These are phyloP conservation scores for Urechis unicinctus DNA, from an alignment of 2,888 invertebrate species.

Conservation along the genomic window DNA sequence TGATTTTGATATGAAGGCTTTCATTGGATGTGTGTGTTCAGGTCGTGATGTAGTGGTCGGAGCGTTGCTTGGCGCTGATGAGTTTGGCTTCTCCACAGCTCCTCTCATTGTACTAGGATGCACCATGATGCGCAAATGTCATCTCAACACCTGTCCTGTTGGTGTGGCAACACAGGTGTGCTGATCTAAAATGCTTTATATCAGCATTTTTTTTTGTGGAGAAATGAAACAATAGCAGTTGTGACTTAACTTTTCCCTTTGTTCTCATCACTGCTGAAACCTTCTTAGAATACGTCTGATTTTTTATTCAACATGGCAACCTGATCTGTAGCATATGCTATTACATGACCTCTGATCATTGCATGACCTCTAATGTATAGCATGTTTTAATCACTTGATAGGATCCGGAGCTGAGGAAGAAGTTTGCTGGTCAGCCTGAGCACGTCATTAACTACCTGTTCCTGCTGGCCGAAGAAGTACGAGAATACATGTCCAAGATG, in stretches of 20 bases:
- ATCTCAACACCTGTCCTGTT: conserved; percentile 97
- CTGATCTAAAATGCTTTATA: background rate
- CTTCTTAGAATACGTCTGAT: background rate
- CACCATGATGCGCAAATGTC: conserved; percentile 99
- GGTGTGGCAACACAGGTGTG: conserved; percentile 88
- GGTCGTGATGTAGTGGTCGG: conserved; percentile 95
- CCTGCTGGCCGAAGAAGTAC: conserved; percentile 94
- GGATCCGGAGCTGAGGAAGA: conserved; percentile 88
- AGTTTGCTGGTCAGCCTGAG: conserved; percentile 96
- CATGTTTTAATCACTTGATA: conserved; percentile 23
- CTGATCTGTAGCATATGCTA: background rate
- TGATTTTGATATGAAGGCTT: background rate
- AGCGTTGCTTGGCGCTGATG: conserved; percentile 92
- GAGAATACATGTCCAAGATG: conserved; percentile 82
- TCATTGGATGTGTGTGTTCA: conserved; percentile 39
- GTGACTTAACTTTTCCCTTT: background rate
- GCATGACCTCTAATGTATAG: background rate
- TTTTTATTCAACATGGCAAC: background rate
- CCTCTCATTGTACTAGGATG: conserved; percentile 96
- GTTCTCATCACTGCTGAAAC: background rate
- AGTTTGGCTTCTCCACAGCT: conserved; percentile 97
- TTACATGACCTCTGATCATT: background rate
- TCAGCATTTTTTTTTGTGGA: no score
- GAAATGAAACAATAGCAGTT: no score
- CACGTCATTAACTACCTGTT: conserved; percentile 96